These are phyloP conservation scores for Gila orcuttii DNA, from an alignment of 2,113 vertebrate genomes.

Conservation along the genomic window DNA sequence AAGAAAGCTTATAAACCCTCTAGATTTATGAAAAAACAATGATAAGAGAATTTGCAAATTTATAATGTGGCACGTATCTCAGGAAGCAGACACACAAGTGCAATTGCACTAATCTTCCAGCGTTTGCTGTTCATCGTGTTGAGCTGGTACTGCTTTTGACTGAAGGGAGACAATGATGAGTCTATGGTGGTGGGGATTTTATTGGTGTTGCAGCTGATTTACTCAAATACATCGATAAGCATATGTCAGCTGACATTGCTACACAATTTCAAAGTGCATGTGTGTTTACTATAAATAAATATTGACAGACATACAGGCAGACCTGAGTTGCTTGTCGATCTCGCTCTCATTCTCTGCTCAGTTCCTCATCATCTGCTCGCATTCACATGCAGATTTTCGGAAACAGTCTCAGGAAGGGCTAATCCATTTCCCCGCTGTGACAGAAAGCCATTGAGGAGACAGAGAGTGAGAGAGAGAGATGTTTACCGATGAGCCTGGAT, in stretches of 20 bases:
- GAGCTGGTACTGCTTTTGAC: background rate
- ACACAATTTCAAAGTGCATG: background rate
- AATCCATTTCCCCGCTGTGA: slow-evolving; percentile 41
- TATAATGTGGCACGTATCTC: background rate
- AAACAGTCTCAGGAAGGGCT: slow-evolving; percentile 38
- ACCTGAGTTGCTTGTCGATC: slow-evolving; percentile 15
- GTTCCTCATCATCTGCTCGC: slow-evolving; percentile 16
- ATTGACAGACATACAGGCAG: background rate
- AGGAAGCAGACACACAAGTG: background rate
- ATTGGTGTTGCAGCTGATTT: slow-evolving; percentile 18
- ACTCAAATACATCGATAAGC: slow-evolving; percentile 13
- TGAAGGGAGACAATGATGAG: background rate
- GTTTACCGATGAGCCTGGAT: slow-evolving; percentile 35
- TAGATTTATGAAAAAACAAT: background rate
- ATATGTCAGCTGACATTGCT: slow-evolving; percentile 5
- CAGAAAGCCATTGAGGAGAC: slow-evolving; percentile 36
- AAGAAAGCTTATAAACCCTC: background rate
- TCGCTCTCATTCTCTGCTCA: background rate
- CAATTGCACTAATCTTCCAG: background rate
- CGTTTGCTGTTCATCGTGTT: background rate
- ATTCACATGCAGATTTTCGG: slow-evolving; percentile 41
- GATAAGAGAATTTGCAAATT: background rate
- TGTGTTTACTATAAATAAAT: slow-evolving; percentile 17
- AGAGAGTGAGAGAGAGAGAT: background rate
- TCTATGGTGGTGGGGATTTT: background rate